phyloP scores from a whole-genome alignment of 2,888 invertebrate genomes.

The Phalangium opilio region DNA sequence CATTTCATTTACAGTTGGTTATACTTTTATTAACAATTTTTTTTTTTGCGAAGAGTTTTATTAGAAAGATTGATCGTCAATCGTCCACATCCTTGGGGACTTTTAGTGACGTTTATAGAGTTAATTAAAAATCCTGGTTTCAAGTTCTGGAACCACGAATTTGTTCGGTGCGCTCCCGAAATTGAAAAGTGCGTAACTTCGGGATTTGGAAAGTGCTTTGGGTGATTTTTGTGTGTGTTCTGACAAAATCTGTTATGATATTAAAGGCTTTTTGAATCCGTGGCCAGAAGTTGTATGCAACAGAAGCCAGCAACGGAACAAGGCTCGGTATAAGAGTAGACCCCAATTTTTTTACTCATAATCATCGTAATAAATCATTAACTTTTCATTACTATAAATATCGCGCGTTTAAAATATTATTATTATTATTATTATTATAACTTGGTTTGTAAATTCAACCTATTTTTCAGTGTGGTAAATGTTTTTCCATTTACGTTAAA shows the following conservation, averaged over 20 bases:
- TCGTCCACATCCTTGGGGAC: constrained; percentile 97
- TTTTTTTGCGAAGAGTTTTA: constrained; percentile 47
- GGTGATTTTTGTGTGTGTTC: not conserved
- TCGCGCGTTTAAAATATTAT: too few relatives aligned
- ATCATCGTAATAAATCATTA: not conserved
- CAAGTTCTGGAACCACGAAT: constrained; percentile 98
- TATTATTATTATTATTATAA: too few relatives aligned
- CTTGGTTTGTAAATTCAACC: too few relatives aligned
- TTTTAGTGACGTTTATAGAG: constrained; percentile 96
- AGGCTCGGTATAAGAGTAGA: not conserved
- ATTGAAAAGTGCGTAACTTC: constrained; percentile 79
- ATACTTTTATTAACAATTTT: not conserved
- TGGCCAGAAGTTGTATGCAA: constrained; percentile 77
- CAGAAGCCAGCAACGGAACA: constrained; percentile 15
- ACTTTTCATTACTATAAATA: too few relatives aligned
- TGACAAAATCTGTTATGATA: constrained; percentile 15
- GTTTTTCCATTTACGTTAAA: too few relatives aligned
- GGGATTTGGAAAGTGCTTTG: not conserved
- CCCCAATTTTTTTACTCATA: not conserved
- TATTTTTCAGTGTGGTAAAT: too few relatives aligned
- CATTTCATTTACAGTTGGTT: too few relatives aligned
- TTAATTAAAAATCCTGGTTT: constrained; percentile 95
- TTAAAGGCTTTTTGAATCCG: constrained; percentile 78
- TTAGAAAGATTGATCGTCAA: constrained; percentile 94
- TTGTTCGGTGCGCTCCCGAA: constrained; percentile 98